Conservation (phyloP, 2,113 vertebrate genomes). For the Anguilla rostrata region DNA sequence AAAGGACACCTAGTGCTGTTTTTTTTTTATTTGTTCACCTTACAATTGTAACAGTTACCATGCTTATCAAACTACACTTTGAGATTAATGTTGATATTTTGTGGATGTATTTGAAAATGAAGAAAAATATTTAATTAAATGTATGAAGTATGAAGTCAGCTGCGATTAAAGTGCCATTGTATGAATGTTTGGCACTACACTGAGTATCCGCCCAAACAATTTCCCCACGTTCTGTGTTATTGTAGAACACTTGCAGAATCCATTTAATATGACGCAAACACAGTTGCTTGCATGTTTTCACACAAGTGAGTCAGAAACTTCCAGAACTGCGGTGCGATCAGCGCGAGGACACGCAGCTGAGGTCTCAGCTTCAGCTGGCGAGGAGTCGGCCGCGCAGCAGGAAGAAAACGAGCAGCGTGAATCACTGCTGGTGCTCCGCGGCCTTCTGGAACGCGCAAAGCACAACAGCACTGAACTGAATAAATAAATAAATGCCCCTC, state of each 20-base stretch:
- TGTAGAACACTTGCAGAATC: neutral
- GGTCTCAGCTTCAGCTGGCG: neutral
- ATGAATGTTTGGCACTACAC: neutral
- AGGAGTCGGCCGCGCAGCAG: neutral
- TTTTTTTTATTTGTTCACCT: neutral
- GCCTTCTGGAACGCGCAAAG: neutral
- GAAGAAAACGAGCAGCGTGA: neutral
- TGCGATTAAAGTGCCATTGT: neutral
- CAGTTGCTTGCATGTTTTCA: slow-evolving; percentile 5
- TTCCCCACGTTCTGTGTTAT: neutral
- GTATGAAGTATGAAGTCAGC: neutral
- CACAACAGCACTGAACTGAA: neutral
- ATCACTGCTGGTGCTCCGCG: neutral
- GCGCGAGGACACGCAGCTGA: neutral
- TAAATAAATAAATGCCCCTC: neutral
- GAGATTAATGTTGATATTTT: neutral
- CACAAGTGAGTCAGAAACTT: neutral
- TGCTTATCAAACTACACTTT: neutral
- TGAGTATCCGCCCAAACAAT: neutral
- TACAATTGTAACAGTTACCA: neutral
- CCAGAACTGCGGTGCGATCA: neutral
- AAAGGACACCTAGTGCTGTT: neutral
- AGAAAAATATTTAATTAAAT: neutral
- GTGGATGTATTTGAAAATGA: neutral
- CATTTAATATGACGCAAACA: neutral